phyloP scores from a whole-genome alignment of 2,888 invertebrate species.

The Barypeithes pellucidus region DNA sequence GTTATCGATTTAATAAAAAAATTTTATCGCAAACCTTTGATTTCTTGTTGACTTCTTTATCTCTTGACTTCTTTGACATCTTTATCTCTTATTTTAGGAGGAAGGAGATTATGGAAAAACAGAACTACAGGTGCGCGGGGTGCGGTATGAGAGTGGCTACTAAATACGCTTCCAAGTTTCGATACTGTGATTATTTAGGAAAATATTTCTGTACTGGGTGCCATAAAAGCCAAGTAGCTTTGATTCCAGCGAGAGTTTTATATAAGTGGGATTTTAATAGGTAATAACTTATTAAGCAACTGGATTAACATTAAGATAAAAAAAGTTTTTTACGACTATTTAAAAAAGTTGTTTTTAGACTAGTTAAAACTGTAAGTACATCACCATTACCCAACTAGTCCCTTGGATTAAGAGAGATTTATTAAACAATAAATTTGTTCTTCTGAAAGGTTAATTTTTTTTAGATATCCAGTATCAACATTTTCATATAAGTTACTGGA shows the following conservation, averaged over 20 bases:
- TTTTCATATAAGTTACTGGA: constrained; percentile 85
- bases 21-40: no score
- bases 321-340: no score
- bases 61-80: no score
- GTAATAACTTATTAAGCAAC: constrained; percentile 62
- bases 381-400: not conserved
- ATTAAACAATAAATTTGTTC: no score
- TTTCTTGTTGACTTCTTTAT: no score
- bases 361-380: not conserved
- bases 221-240: constrained; percentile 83
- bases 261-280: constrained; percentile 78
- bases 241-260: constrained; percentile 81
- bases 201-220: constrained; percentile 91
- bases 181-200: constrained; percentile 89
- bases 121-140: constrained; percentile 87
- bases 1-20: no score
- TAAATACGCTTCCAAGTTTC: constrained; percentile 81
- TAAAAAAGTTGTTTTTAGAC: no score
- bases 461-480: constrained; percentile 85
- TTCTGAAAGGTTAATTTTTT: constrained; percentile 58
- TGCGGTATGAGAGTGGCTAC: constrained; percentile 87
- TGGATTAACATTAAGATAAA: no score
- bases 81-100: constrained; percentile 71
- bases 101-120: constrained; percentile 78
- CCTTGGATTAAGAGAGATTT: no score